These are phyloP conservation scores for Hybos culiciformis DNA, from an alignment of 2,888 invertebrate genomes.

Conservation along the genomic window DNA sequence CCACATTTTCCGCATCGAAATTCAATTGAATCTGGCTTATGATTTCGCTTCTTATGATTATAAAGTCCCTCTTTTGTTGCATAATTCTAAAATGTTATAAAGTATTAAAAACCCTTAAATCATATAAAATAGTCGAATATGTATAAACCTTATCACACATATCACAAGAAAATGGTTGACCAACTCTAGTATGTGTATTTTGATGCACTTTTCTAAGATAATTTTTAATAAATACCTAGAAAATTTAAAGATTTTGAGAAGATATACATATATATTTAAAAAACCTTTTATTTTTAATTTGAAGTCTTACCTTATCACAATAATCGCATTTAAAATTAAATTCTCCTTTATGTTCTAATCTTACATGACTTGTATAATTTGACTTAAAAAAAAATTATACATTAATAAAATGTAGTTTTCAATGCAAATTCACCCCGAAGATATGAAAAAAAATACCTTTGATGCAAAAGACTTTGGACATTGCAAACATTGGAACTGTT, in stretches of 20 bases:
- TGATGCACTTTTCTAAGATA: neutral
- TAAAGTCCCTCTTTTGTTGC: neutral
- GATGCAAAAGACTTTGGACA: neutral
- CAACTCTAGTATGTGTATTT: neutral
- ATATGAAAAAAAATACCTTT: too few species aligned
- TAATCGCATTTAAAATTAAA: constrained; percentile 1
- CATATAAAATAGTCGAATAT: too few species aligned
- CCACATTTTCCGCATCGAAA: neutral
- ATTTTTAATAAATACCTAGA: constrained; percentile 1
- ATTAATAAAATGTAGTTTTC: too few species aligned
- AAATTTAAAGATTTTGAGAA: too few species aligned
- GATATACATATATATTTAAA: too few species aligned
- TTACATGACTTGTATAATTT: neutral
- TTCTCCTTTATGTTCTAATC: neutral
- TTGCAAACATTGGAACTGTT: neutral
- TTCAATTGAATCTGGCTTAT: neutral
- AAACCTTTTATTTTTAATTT: too few species aligned
- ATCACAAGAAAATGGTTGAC: neutral
- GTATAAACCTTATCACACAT: neutral
- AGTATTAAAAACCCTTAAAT: too few species aligned
- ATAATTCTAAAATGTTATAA: too few species aligned
- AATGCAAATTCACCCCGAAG: too few species aligned
- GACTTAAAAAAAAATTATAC: too few species aligned
- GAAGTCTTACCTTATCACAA: too few species aligned
- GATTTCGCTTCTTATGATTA: neutral